Evolutionary conservation across 1,140 invertebrate genomes (phyloP), one percentile per base, ranked within the genome.

Genomic region (Lanistes nyassanus): DNA sequence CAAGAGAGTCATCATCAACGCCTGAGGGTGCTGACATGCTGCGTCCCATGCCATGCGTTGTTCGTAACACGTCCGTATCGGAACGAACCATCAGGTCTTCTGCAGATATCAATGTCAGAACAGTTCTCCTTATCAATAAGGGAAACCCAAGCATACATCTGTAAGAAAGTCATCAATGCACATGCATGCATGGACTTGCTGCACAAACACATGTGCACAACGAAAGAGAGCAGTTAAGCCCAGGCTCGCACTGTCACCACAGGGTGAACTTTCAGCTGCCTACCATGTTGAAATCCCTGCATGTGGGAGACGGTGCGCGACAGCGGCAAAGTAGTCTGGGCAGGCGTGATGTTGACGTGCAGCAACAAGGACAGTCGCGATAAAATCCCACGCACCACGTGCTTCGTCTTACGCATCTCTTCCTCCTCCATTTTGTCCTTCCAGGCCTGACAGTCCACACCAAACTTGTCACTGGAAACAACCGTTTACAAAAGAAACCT

Each of bases 341-440:
- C 65, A 3, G 82, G 80, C 23, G 80, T 77, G 65, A 88, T 88
- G 75, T 83, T 88, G 5, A 89, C 88, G 69, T 89, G 85, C 37
- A 89, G 81, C 39, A 89, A 76, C 7, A 89, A 79, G 42, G 88
- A 83, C 23, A 88, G 79, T 67, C 87, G 60, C 4, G 87, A 79
- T 53, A 87, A 56, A 51, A 89, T 80, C 4, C 86, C 86, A 11
- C 80, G 62, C 21, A 88, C 85, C 26, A 89, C 75, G 13, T 85
- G 79, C 37, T 80, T 79, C 3, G 88, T 89, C 60, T 84, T 82
- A 21, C 68, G n/a, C 81, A 88, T 75, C 21, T 73, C 34, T 21
- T 72, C 53, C 11, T 76, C 73, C 53, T 67, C 39, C 26, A 16
- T 31, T 34, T 62, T 69, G 34, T 70, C 66, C 16, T 74, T 36